Evolutionary conservation across 2,113 vertebrate genomes (phyloP).

Genomic region (Onychostoma macrolepis): DNA sequence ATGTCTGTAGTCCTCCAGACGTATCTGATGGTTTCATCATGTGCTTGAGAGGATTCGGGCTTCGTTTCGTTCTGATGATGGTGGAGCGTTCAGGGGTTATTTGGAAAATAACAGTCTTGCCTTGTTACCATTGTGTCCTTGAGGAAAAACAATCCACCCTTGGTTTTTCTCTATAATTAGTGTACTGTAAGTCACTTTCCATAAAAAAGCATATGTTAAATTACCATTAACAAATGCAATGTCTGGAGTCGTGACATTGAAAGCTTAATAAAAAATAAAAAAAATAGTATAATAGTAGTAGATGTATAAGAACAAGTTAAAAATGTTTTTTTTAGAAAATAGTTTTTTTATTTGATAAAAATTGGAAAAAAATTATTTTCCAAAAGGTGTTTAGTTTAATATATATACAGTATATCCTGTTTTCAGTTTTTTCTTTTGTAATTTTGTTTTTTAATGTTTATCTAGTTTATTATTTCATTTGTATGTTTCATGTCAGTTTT

Average conservation of each 20-base stretch:
- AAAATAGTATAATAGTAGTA: too few relatives aligned
- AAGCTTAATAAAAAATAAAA: neutral
- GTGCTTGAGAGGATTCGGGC: slow-evolving; percentile 10
- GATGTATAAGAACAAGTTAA: too few relatives aligned
- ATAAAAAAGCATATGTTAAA: neutral
- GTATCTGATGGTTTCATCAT: neutral
- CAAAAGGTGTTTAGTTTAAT: too few relatives aligned
- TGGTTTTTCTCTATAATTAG: slow-evolving; percentile 11
- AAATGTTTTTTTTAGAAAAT: too few relatives aligned
- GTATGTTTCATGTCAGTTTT: too few relatives aligned
- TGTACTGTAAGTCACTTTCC: neutral
- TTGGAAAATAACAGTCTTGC: neutral
- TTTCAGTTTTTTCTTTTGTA: too few relatives aligned
- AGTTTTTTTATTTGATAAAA: too few relatives aligned
- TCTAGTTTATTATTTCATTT: too few relatives aligned
- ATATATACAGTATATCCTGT: too few relatives aligned
- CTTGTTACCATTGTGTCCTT: slow-evolving; percentile 3
- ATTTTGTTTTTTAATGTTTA: too few relatives aligned
- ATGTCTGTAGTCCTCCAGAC: neutral
- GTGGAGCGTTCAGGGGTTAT: neutral
- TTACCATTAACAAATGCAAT: neutral
- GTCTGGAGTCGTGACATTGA: neutral
- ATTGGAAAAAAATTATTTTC: too few relatives aligned
- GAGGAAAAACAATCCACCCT: neutral
- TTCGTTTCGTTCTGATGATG: neutral